A percentile compares a stretch with the other conserved stretches of the same genome.
These are phyloP conservation scores for Natator depressus DNA, from an alignment of 2,113 vertebrate species.

Conservation along the genomic window DNA sequence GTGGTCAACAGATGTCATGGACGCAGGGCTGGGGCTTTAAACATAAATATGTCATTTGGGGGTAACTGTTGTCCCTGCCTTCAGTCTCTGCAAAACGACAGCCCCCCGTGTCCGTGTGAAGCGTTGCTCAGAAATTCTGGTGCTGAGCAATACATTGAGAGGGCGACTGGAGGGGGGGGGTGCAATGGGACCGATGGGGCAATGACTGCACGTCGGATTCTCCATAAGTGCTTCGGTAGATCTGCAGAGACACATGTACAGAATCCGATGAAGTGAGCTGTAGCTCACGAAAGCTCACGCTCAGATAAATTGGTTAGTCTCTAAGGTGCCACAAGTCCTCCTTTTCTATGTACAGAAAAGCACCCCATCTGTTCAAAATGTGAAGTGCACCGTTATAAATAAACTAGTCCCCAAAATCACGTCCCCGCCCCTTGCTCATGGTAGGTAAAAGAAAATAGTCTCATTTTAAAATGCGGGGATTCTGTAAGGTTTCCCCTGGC, in stretches of 20 bases:
- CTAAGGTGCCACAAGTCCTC: too few species aligned
- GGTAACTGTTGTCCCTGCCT: slow-evolving; percentile 9
- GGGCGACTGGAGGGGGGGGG: not conserved
- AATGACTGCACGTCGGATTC: not conserved
- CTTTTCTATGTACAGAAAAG: too few species aligned
- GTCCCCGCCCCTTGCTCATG: not conserved
- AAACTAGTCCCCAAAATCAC: not conserved
- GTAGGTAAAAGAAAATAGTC: slow-evolving; percentile 3
- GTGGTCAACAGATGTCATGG: not conserved
- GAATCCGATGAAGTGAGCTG: too few species aligned
- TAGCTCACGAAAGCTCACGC: too few species aligned
- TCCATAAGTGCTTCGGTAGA: not conserved
- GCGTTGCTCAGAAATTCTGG: not conserved
- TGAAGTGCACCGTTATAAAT: not conserved
- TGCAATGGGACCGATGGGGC: not conserved
- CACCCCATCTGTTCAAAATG: not conserved
- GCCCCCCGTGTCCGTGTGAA: slow-evolving; percentile 6
- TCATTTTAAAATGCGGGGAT: not conserved
- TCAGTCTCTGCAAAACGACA: slow-evolving; percentile 18
- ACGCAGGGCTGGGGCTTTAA: not conserved
- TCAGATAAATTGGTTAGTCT: too few species aligned
- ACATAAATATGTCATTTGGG: not conserved
- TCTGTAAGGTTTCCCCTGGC: not conserved
- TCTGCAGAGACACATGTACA: not conserved
- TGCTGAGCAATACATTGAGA: not conserved